These are phyloP conservation scores for Triplophysa rosa DNA, from an alignment of 2,113 vertebrate species.

Conservation along the genomic window DNA sequence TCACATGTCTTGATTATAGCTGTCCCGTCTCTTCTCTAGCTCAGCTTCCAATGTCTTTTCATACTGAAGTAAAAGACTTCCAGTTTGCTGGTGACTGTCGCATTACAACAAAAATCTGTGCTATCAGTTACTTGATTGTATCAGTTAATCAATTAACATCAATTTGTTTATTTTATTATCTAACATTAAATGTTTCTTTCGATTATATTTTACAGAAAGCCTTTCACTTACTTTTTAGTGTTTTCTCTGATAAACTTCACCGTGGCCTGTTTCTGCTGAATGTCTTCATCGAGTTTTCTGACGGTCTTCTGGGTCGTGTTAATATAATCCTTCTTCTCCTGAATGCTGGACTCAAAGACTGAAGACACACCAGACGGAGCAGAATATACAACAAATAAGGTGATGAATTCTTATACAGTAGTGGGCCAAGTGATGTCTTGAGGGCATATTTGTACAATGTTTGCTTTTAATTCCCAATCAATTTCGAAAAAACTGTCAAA, in stretches of 20 bases:
- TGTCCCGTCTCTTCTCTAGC: conserved; percentile 63
- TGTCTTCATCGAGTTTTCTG: conserved; percentile 63
- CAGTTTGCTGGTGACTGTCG: conserved; percentile 63
- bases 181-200: not conserved
- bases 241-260: conserved; percentile 60
- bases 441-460: too few relatives aligned
- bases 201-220: not conserved
- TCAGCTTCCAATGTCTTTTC: conserved; percentile 68
- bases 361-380: not conserved
- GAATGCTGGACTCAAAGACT: conserved; percentile 63
- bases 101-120: not conserved
- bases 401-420: not conserved
- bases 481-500: too few relatives aligned
- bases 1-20: conserved; percentile 66
- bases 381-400: not conserved
- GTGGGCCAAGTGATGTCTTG: too few relatives aligned
- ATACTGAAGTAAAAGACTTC: conserved; percentile 66
- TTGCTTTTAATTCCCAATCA: too few relatives aligned
- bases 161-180: too few relatives aligned
- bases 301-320: conserved; percentile 51
- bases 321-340: conserved; percentile 58
- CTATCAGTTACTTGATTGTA: not conserved
- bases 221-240: conserved; percentile 63
- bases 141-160: too few relatives aligned
- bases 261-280: conserved; percentile 57